Evolutionary conservation across 30 jellyfish, hydroid and myxozoan genomes (phyloP), one percentile per base, ranked within the genome.

Genomic region (Aurelia sp.): DNA sequence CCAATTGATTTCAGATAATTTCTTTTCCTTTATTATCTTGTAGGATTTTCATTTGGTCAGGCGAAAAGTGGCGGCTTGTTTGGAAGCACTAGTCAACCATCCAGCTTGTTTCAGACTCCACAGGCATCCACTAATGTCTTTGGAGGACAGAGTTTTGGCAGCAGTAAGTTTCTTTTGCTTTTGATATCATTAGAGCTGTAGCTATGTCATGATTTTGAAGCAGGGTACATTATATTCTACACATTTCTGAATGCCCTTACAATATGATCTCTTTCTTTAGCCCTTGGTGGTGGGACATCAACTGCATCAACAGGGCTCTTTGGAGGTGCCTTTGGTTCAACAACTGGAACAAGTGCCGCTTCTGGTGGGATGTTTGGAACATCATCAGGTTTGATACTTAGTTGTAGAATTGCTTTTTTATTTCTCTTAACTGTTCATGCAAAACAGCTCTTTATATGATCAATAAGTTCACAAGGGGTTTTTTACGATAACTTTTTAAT

Each of bases 61-160:
- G 78, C 79, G 8, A 66, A 48, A 55, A 70, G 89, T 76, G 96
- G 97, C 48, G 96, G 97, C 9, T 67, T 87, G 27, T 92, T 92
- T 92, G 98, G 98, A 58, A 27, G 87, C 21, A 78, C 90, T 51
- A 60, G 89, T n/a, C 87, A 86, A 48, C 35, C 85, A 16, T 63
- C 93, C 19, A 80, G 79, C 61, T 63, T 87, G 8, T 87, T 86
- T 58, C 93, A 86, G 72, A 78, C 98, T 12, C 98, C 98, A 52
- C 97, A 92, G 50, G 67, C 96, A 3, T 63, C 81, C 62, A 84
- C 83, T 90, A 89, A 44, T 44, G 55, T 74, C 18, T 90, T 90
- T 90, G 97, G 97, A 33, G 79, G 41, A 11, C 76, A 53, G 50
- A 22, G 79, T 67, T 89, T 76, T 35, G 76, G 71, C 76, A 87